Conservation (phyloP, 2,113 vertebrate species). For the Rynchops niger region DNA sequence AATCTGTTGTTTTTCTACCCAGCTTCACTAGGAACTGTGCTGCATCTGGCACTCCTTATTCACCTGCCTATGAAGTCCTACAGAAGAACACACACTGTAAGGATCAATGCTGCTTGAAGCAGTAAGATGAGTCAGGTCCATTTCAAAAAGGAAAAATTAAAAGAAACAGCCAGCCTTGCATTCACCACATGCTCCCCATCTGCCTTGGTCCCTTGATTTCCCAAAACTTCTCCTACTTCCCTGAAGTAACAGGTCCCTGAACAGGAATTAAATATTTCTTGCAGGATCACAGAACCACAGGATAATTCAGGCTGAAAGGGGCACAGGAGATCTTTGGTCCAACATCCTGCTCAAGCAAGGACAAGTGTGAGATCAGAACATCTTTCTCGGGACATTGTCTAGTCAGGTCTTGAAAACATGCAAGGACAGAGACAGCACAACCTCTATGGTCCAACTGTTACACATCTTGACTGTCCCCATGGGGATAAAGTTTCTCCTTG, state of each 20-base stretch:
- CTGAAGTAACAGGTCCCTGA: neutral
- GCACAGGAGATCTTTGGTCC: neutral
- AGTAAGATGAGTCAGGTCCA: neutral
- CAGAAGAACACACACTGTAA: neutral
- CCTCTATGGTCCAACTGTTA: neutral
- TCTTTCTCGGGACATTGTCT: neutral
- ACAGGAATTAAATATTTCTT: neutral
- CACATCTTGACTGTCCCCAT: neutral
- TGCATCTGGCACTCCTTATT: neutral
- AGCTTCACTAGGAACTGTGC: neutral
- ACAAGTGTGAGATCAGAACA: neutral
- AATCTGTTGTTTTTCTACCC: neutral
- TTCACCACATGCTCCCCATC: neutral
- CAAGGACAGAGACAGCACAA: neutral
- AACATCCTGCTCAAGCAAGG: neutral
- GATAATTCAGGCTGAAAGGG: neutral
- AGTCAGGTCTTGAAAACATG: neutral
- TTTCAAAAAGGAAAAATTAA: neutral
- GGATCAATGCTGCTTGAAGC: neutral
- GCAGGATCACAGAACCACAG: neutral
- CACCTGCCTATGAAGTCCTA: neutral
- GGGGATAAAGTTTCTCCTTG: neutral
- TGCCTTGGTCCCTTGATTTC: neutral
- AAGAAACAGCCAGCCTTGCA: neutral
- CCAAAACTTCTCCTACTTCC: neutral